phyloP scores from a whole-genome alignment of 2,888 invertebrate species.

The Pherbina coryleti region DNA sequence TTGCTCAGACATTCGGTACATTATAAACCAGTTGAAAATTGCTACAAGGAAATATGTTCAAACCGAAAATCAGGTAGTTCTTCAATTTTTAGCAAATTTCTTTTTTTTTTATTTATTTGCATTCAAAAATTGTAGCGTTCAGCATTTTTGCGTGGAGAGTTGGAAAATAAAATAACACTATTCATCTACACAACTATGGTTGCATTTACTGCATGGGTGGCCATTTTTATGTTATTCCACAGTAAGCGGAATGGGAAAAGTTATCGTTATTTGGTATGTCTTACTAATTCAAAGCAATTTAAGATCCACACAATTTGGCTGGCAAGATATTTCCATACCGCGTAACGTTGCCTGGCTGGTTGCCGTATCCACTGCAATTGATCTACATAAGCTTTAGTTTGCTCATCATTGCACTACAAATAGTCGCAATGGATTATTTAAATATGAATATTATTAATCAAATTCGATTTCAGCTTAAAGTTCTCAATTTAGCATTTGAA shows the following conservation, averaged over 20 bases:
- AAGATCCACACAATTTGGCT: conserved; percentile 53
- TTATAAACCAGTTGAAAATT: not conserved
- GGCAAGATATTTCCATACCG: conserved; percentile 57
- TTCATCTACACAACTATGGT: too few relatives aligned
- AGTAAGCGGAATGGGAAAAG: too few relatives aligned
- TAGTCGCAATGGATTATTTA: conserved; percentile 56
- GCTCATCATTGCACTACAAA: conserved; percentile 50
- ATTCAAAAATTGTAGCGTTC: too few relatives aligned
- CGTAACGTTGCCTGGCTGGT: conserved; percentile 50
- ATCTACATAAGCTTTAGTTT: conserved; percentile 54
- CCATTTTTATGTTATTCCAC: too few relatives aligned
- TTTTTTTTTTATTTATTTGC: too few relatives aligned
- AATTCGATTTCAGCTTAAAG: conserved; percentile 58
- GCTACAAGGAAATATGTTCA: not conserved
- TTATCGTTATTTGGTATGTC: too few relatives aligned
- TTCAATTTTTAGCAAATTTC: not conserved
- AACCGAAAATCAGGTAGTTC: not conserved
- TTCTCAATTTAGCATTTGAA: conserved; percentile 56
- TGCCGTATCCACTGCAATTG: conserved; percentile 49
- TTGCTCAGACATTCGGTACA: not conserved
- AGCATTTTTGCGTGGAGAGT: too few relatives aligned
- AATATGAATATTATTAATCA: conserved; percentile 59
- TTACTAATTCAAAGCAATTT: not conserved
- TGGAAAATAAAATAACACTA: too few relatives aligned
- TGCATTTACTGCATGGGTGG: too few relatives aligned